Percentiles rank a stretch among this genome's conserved stretches.
Conservation (phyloP, 2,113 vertebrate genomes). For the Xenopus tropicalis region UCB_Xtro_10.0 CM004446.2:50366501-50367000, state of each 20-base stretch:
- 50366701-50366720: slow-evolving; percentile 50
- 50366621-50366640: slow-evolving; percentile 40
- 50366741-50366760: slow-evolving; percentile 65
- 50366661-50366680: slow-evolving; percentile 55
- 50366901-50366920: neutral
- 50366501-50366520: too few relatives aligned
- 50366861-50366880: neutral
- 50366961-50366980: too few relatives aligned
- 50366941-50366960: too few relatives aligned
- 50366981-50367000: too few relatives aligned
- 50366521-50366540: neutral
- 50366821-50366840: neutral
- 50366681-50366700: slow-evolving; percentile 55
- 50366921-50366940: too few relatives aligned
- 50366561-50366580: slow-evolving; percentile 19
- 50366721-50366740: slow-evolving; percentile 60
- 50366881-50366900: neutral
- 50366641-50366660: slow-evolving; percentile 44
- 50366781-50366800: slow-evolving; percentile 61
- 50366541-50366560: slow-evolving; percentile 5
- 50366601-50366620: slow-evolving; percentile 41
- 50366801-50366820: neutral
- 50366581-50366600: neutral
- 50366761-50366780: slow-evolving; percentile 67
- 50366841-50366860: neutral